phyloP scores from a whole-genome alignment of 1,140 invertebrate species.

The Brachionus rotundiformis region DNA sequence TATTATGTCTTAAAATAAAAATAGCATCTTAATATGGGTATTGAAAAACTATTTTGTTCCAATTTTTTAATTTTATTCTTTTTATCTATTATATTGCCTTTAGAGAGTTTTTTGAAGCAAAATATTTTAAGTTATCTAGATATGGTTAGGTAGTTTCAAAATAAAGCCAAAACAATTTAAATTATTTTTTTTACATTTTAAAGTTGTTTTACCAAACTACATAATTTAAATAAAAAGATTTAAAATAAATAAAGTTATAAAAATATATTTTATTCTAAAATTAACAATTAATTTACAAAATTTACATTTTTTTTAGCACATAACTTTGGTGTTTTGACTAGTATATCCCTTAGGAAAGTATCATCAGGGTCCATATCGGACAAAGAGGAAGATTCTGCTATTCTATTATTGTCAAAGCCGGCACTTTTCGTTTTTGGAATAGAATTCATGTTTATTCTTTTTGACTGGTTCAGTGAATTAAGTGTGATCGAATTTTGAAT shows the following conservation, averaged over 20 bases:
- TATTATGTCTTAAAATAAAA: too few species aligned
- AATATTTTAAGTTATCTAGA: too few species aligned
- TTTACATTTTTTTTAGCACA: conserved; percentile 2
- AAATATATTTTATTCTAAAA: neutral
- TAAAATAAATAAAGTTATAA: neutral
- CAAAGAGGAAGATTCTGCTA: neutral
- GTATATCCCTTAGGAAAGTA: conserved; percentile 10
- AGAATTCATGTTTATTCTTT: neutral
- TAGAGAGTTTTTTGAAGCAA: too few species aligned
- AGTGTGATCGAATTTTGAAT: neutral
- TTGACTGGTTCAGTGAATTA: neutral
- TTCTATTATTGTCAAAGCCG: neutral
- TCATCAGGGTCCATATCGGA: conserved; percentile 50
- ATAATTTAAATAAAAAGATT: neutral
- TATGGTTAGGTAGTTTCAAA: too few species aligned
- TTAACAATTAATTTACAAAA: conserved; percentile 19
- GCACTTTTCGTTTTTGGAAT: neutral
- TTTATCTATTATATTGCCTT: too few species aligned
- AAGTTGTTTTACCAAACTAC: too few species aligned
- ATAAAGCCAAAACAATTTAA: too few species aligned
- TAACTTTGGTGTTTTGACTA: conserved; percentile 19
- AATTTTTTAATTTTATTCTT: too few species aligned
- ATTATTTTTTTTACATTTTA: too few species aligned
- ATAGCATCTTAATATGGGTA: too few species aligned
- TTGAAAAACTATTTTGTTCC: too few species aligned